Evolutionary conservation across 2,888 invertebrate genomes (phyloP).

Genomic region (Chalcis sispes): DNA sequence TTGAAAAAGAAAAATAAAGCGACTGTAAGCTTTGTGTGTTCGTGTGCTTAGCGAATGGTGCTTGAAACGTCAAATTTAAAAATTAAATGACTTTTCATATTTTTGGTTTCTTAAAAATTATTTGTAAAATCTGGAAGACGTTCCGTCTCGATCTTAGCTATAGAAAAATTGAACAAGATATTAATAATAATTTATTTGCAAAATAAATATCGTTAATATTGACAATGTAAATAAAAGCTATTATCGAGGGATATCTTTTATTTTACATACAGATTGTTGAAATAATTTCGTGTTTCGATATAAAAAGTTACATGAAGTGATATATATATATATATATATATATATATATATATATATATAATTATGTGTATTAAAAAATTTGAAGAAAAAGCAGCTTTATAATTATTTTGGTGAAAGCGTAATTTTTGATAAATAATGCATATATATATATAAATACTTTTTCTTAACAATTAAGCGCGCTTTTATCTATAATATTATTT

Average conservation of each 20-base stretch:
- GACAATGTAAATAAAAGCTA: not conserved
- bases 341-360: too few relatives aligned
- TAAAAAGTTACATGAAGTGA: too few relatives aligned
- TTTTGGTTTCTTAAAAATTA: conserved; percentile 24
- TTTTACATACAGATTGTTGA: not conserved
- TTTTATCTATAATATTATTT: not conserved
- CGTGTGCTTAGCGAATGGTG: conserved; percentile 51
- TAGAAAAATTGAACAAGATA: too few relatives aligned
- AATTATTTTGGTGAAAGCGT: not conserved
- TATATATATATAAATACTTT: not conserved
- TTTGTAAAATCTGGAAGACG: not conserved
- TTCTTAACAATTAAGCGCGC: not conserved
- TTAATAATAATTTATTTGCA: not conserved
- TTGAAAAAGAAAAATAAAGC: conserved; percentile 25
- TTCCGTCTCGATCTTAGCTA: not conserved
- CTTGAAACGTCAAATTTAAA: conserved; percentile 33
- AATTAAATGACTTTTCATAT: conserved; percentile 1
- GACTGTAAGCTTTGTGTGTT: conserved; percentile 47
- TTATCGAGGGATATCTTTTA: not conserved
- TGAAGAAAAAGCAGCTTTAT: not conserved
- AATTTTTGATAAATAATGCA: not conserved
- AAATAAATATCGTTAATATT: not conserved
- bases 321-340: too few relatives aligned
- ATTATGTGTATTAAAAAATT: too few relatives aligned
- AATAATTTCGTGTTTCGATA: not conserved